Base-by-base conservation (phyloP, 2,797 vertebrate genomes). In the Tadarida brasiliensis region DNA sequence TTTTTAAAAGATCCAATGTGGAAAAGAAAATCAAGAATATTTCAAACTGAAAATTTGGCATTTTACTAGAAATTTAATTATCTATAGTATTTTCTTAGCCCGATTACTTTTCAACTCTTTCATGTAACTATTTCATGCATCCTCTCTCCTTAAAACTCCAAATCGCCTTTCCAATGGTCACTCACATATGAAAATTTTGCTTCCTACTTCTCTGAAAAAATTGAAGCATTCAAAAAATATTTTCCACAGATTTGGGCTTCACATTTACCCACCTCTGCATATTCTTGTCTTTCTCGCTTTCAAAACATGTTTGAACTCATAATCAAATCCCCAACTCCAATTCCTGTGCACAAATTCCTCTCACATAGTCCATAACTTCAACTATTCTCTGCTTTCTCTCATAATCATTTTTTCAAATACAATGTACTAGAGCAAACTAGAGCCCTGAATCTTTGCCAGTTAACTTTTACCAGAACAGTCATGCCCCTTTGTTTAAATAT, bases 141-240 rank as follows among this genome's bases (percentile, higher is more conserved):
- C 2, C 33, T 39, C 10, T 86, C 39, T 67, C 63, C 3, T 70
- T 49, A 95, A 92, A 83, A 54, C 3, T 59, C 2, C 17, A 91
- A 95, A 61, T 2, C 2, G 92, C 26, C 20, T 88, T 87, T 6
- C 8, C 44, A 81, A 73, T 24, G 47, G 28, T 73, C 2, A 76
- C 28, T 63, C 33, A 51, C 17, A 71, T 65, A n/a, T 28, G 15
- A 22, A 74, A 19, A 49, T 16, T 20, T 77, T 91, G 22, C 44
- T 91, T 90, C 4, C 49, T 92, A 82, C n/a, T 51, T 90, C 28
- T n/a, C 49, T 91, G 26, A 96, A 47, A 61, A 95, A 86, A 57
- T 1, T 1, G 4, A 89, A 87, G 11, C 28, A 67, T 7, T 92
- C 24, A 44, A 63, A 70, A 78, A 7, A 61, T 12, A 51, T 56